These are phyloP conservation scores for Elmis aenea DNA, from an alignment of 2,888 invertebrate species.

Conservation along the genomic window DNA sequence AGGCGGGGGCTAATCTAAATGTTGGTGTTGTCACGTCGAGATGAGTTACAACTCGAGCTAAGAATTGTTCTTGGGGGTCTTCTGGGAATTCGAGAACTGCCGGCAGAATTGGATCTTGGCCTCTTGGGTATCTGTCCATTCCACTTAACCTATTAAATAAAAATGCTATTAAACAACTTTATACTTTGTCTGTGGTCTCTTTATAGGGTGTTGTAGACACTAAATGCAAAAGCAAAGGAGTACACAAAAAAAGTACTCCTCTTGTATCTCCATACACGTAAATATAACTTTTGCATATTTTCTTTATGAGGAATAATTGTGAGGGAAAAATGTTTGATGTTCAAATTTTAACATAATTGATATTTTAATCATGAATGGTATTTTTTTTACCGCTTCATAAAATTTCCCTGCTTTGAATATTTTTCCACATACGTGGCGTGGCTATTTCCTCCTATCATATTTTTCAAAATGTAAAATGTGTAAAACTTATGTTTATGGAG, in stretches of 20 bases:
- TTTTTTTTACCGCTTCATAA: not conserved
- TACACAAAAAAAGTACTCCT: too few relatives aligned
- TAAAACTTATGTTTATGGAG: too few relatives aligned
- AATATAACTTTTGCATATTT: too few relatives aligned
- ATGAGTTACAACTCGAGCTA: constrained; percentile 81
- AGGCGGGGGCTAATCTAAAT: constrained; percentile 95
- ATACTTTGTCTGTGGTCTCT: too few relatives aligned
- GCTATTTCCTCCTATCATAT: too few relatives aligned
- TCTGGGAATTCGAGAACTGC: constrained; percentile 94
- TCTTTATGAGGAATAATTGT: too few relatives aligned
- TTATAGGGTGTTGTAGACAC: too few relatives aligned
- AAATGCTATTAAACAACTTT: constrained; percentile 1
- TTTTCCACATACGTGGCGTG: too few relatives aligned
- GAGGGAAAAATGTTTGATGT: not conserved
- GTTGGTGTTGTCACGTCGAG: constrained; percentile 84
- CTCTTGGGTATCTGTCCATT: constrained; percentile 56
- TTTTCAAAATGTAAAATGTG: too few relatives aligned
- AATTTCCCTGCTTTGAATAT: too few relatives aligned
- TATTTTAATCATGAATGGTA: not conserved
- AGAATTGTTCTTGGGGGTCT: constrained; percentile 88
- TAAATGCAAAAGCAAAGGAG: too few relatives aligned
- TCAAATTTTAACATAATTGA: not conserved
- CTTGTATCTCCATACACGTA: too few relatives aligned
- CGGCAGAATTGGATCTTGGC: constrained; percentile 86
- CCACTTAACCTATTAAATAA: constrained; percentile 36